Conservation (phyloP, 1,140 invertebrate genomes). For the Agrilus planipennis region DNA sequence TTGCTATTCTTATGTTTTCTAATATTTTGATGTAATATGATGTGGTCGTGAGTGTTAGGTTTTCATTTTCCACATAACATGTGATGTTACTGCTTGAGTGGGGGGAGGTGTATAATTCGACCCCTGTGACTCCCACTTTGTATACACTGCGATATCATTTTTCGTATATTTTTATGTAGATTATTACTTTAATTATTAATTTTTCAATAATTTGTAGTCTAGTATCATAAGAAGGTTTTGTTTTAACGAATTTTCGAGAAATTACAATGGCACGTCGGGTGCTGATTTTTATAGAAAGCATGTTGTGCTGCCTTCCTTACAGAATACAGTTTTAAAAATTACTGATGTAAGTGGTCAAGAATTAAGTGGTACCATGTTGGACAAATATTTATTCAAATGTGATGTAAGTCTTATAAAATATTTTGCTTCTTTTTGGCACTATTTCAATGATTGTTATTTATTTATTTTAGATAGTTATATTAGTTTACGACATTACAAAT, state of each 20-base stretch:
- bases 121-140: too few relatives aligned
- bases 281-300: conserved; percentile 70
- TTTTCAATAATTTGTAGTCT: conserved; percentile 43
- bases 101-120: too few relatives aligned
- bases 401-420: conserved; percentile 45
- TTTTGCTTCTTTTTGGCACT: conserved; percentile 4
- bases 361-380: conserved; percentile 62
- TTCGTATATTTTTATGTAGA: neutral
- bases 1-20: too few relatives aligned
- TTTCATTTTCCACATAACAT: too few relatives aligned
- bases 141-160: too few relatives aligned
- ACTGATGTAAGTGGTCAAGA: conserved; percentile 77
- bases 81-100: too few relatives aligned
- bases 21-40: too few relatives aligned
- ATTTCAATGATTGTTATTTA: neutral
- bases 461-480: conserved; percentile 59
- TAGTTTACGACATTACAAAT: conserved; percentile 83
- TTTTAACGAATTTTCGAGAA: conserved; percentile 61
- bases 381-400: conserved; percentile 69
- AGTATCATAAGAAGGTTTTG: conserved; percentile 58
- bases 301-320: conserved; percentile 51
- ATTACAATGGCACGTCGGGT: conserved; percentile 62
- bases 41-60: too few relatives aligned
- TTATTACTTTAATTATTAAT: neutral
- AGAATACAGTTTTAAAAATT: conserved; percentile 59